Percentiles rank a stretch among this genome's conserved stretches.
Conservation (phyloP, 2,113 vertebrate species). For the Rhodinocichla rosea region DNA sequence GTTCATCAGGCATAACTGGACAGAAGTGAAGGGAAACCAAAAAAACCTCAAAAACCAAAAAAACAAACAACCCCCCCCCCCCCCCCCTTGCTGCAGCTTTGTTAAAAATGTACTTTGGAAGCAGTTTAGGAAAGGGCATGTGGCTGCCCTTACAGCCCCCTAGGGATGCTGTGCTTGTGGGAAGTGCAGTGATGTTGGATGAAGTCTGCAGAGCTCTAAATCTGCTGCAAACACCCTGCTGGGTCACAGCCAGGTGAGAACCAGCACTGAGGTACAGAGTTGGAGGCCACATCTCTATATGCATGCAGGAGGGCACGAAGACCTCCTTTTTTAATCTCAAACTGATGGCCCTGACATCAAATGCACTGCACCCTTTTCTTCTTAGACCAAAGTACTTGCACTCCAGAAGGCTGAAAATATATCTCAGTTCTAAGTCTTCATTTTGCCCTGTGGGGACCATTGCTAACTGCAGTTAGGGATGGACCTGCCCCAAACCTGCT, state of each 20-base stretch:
- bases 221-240: background rate
- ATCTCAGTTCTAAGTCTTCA: background rate
- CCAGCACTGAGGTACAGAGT: background rate
- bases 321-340: background rate
- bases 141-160: slow-evolving; percentile 1
- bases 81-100: background rate
- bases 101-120: slow-evolving; percentile 24
- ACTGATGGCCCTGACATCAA: background rate
- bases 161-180: background rate
- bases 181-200: background rate
- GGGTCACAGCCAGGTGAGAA: slow-evolving; percentile 45
- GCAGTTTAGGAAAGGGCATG: background rate
- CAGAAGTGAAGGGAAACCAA: background rate
- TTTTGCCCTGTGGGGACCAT: background rate
- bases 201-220: slow-evolving; percentile 1
- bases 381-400: background rate
- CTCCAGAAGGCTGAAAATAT: background rate
- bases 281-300: background rate
- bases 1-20: background rate
- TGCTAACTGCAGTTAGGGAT: background rate
- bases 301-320: background rate
- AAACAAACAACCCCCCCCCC: no score
- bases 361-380: background rate
- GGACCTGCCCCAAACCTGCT: background rate
- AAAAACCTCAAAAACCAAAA: no score